Evolutionary conservation across 2,888 invertebrate genomes (phyloP).

Genomic region (Lasioglossum lativentre): DNA sequence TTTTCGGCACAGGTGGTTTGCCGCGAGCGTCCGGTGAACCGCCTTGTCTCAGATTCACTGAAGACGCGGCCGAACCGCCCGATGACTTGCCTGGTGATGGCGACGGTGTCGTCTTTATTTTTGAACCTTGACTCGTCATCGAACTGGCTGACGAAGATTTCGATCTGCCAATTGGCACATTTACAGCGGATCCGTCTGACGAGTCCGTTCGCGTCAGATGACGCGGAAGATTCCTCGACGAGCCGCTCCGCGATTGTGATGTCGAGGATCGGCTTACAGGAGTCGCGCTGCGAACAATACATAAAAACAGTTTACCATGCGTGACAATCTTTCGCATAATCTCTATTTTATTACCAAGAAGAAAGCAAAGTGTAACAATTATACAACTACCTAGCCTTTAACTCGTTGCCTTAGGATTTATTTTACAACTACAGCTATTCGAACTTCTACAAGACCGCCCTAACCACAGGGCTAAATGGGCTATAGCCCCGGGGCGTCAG

Average conservation of each 20-base stretch:
- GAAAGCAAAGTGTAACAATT: neutral
- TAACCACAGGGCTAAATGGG: no score
- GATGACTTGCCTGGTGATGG: conserved; percentile 73
- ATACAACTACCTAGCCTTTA: neutral
- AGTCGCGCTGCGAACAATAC: conserved; percentile 42
- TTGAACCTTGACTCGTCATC: conserved; percentile 79
- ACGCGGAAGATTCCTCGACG: conserved; percentile 75
- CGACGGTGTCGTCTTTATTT: conserved; percentile 77
- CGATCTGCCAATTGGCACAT: conserved; percentile 81
- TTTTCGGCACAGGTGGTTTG: conserved; percentile 85
- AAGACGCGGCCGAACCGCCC: conserved; percentile 55
- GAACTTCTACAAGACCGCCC: no score
- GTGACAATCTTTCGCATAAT: neutral
- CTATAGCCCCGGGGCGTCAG: no score
- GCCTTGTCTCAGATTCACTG: conserved; percentile 76
- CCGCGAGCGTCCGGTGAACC: conserved; percentile 78
- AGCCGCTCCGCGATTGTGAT: conserved; percentile 71
- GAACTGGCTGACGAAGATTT: conserved; percentile 79
- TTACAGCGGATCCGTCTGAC: conserved; percentile 77
- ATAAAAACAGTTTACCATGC: neutral
- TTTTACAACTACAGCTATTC: neutral
- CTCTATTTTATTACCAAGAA: neutral
- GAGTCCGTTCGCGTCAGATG: conserved; percentile 79
- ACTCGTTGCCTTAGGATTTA: neutral
- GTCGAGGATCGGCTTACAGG: conserved; percentile 68